Evolutionary conservation across 2,113 vertebrate species (phyloP), one percentile per base, ranked within the genome.

Genomic region (Cyrtonyx montezumae): DNA sequence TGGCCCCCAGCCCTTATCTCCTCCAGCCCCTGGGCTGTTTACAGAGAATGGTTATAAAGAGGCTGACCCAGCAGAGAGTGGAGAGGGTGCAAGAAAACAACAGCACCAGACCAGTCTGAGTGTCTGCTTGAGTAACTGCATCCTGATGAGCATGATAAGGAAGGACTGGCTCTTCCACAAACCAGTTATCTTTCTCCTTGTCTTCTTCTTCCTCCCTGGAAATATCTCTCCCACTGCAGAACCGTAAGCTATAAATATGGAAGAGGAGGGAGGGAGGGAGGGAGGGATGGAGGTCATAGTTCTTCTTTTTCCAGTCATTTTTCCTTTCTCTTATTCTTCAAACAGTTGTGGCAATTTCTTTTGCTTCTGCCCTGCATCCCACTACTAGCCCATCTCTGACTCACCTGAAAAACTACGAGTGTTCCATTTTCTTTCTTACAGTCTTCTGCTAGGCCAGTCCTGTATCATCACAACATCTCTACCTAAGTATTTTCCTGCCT

Each of bases 1-100:
- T 95, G 93, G 96, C 93, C 90, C 84, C 71, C 76, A 95, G 94
- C 93, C 94, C 67, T 96, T 94, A 95, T 93, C 93, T 95, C 42
- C 84, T 95, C 93, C 89, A 94, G 81, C 67, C 90, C 87, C 49
- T 42, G 91, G 81, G 84, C 82, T 95, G 90, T 95, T 94, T 95
- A 11, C 93, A 80, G 67, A 96, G 63, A 77, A 82, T 82, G 32
- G 23, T 13, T 95, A 95, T 94, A 94, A 95, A 95, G 79, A 66
- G 90, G 90, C 94, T 93, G 79, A 85, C 84, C 21, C 87, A 90
- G 91, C 84, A 79, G 36, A 66, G 56, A 84, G 87, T 45, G 71
- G 61, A 77, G 59, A 14, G 91, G 90, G 94, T 87, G 75, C 87
- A 77, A 84, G 67, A 53, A 84, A 95, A 91, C 87, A 92, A 75